phyloP scores from a whole-genome alignment of 2,888 invertebrate species.

The Limnephilus lunatus region DNA sequence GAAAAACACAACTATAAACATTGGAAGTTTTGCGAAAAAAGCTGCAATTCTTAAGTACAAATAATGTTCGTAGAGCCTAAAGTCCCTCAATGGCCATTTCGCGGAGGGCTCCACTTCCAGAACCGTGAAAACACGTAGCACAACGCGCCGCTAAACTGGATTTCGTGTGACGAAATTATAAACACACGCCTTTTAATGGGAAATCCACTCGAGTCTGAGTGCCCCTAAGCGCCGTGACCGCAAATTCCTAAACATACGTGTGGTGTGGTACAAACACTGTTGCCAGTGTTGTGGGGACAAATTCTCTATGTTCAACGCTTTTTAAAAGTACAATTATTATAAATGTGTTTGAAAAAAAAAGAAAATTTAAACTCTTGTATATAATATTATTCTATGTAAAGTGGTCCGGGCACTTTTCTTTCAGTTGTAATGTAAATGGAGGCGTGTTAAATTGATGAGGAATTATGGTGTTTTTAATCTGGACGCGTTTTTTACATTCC shows the following conservation, averaged over 20 bases:
- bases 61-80: neutral
- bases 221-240: slow-evolving; percentile 34
- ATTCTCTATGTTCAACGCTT: neutral
- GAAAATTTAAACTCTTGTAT: too few species aligned
- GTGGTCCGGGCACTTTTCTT: too few species aligned
- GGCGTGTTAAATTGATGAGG: too few species aligned
- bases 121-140: neutral
- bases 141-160: slow-evolving; percentile 8
- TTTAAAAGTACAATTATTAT: neutral
- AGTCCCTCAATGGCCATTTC: neutral
- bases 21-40: neutral
- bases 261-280: neutral
- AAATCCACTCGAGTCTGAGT: slow-evolving; percentile 14
- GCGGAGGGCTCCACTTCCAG: neutral
- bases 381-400: too few species aligned
- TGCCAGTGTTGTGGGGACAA: neutral
- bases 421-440: too few species aligned
- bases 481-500: neutral
- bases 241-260: slow-evolving; percentile 16
- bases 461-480: too few species aligned
- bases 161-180: slow-evolving; percentile 54
- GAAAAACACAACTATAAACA: neutral
- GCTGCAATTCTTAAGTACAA: slow-evolving; percentile 2
- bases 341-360: neutral
- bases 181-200: slow-evolving; percentile 44